phyloP scores from a whole-genome alignment of 2,113 vertebrate species.

The Cinclus mexicanus region DNA sequence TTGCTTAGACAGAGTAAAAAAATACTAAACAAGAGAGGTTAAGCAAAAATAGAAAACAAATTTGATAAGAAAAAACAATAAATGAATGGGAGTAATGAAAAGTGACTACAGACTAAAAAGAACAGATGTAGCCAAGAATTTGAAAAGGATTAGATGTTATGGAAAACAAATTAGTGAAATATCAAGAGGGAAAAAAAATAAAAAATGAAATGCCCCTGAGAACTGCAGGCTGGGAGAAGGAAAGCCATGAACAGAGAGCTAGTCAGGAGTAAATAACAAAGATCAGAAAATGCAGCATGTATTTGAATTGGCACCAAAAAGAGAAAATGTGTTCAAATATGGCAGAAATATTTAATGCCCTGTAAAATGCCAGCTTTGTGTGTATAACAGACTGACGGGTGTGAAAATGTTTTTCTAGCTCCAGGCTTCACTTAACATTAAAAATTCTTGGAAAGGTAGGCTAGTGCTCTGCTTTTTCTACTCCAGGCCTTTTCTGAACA shows the following conservation, averaged over 20 bases:
- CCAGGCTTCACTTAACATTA: constrained; percentile 30
- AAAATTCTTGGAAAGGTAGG: constrained; percentile 46
- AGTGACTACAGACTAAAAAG: not conserved
- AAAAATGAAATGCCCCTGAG: not conserved
- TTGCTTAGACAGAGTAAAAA: constrained; percentile 10
- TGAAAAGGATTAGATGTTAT: not conserved
- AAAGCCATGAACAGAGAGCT: not conserved
- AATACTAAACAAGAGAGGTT: constrained; percentile 16
- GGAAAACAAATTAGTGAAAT: constrained; percentile 22
- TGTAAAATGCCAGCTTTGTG: constrained; percentile 49
- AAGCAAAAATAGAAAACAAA: constrained; percentile 35
- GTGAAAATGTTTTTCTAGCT: constrained; percentile 52
- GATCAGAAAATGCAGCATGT: not conserved
- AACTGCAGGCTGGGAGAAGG: not conserved
- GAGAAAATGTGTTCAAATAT: constrained; percentile 4
- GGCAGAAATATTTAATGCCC: constrained; percentile 48
- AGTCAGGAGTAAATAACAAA: constrained; percentile 5
- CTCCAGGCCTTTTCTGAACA: constrained; percentile 2
- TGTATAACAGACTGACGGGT: not conserved
- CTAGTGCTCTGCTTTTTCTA: not conserved
- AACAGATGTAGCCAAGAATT: not conserved
- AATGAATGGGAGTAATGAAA: constrained; percentile 22
- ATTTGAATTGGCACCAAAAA: constrained; percentile 44
- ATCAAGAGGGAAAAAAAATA: not conserved
- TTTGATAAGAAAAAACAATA: constrained; percentile 14